Base-by-base conservation (phyloP, 2,113 vertebrate species). In the Campylomormyrus tamandua region DNA sequence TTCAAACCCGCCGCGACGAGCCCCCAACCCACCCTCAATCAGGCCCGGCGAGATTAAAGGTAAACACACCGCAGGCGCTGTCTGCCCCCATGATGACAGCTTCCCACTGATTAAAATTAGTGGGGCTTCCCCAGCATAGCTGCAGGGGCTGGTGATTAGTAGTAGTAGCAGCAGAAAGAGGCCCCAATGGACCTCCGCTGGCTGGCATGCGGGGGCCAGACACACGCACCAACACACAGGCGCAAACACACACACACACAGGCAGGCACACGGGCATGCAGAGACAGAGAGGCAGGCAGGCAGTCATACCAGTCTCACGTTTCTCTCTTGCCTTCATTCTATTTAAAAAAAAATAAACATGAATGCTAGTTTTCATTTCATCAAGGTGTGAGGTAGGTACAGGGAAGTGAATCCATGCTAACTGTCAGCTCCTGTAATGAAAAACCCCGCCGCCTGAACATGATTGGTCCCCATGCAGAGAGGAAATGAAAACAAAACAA, bases 101-200 rank as follows among this genome's bases (percentile, higher is more conserved):
- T 96, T 92, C 21, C 90, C 91, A 93, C 95, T 97, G 97, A 98
- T 97, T 97, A 97, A 96, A 98, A 98, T 97, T 94, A 97, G 96
- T 95, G 93, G 83, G 89, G 91, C 95, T 94, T 95, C 93, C 92
- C 91, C 91, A 92, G 93, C 93, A 93, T 91, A 52, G 58, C 86
- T 77, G n/a, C 62, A 62, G 35, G 84, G 83, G 86, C 87, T 90
- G 49, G 74, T 95, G 93, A 96, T 95, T 95, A 95, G 93, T 92
- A 89, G 91, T 94, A 62, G 56, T 92, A 92, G 93, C 91, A 70
- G 62, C 62, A 70, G 62, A 70, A 31, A 70, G 62, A 70, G 62
- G 62, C 90, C 70, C 89, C 91, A 91, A 88, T 90, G 88, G 90
- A 89, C 91, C 91, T 90, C 90, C 89, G 39, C 84, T 92, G 90